Evolutionary conservation across 2,113 vertebrate genomes (phyloP).

Genomic region (Phaethon lepturus): DNA sequence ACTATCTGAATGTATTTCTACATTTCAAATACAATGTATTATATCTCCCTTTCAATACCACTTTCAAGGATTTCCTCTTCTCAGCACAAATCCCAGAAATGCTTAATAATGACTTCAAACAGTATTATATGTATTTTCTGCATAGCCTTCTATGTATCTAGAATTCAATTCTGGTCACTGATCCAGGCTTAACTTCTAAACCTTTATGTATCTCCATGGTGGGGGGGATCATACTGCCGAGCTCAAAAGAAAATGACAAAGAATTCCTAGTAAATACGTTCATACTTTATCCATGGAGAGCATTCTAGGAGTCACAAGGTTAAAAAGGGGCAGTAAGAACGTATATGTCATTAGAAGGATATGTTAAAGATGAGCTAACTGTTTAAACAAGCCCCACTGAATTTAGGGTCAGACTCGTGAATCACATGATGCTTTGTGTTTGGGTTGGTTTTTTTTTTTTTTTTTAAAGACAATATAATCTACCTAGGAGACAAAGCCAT

Average conservation of each 20-base stretch:
- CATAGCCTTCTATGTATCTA: not conserved
- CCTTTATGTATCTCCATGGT: not conserved
- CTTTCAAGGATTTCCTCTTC: constrained; percentile 27
- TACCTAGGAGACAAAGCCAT: not conserved
- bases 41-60: not conserved
- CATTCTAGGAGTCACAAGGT: not conserved
- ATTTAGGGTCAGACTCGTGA: not conserved
- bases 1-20: not conserved
- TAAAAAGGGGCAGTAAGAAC: not conserved
- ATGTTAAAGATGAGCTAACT: not conserved
- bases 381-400: not conserved
- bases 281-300: not conserved
- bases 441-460: not conserved
- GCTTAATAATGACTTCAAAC: not conserved
- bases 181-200: constrained; percentile 7
- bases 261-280: not conserved
- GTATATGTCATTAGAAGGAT: not conserved
- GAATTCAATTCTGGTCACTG: not conserved
- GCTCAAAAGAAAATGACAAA: not conserved
- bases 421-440: not conserved
- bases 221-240: not conserved
- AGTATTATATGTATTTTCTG: not conserved
- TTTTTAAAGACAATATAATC: not conserved
- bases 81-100: constrained; percentile 9
- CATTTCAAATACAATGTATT: not conserved